phyloP scores from a whole-genome alignment of 2,113 vertebrate genomes.

The Oxyruncus cristatus region DNA sequence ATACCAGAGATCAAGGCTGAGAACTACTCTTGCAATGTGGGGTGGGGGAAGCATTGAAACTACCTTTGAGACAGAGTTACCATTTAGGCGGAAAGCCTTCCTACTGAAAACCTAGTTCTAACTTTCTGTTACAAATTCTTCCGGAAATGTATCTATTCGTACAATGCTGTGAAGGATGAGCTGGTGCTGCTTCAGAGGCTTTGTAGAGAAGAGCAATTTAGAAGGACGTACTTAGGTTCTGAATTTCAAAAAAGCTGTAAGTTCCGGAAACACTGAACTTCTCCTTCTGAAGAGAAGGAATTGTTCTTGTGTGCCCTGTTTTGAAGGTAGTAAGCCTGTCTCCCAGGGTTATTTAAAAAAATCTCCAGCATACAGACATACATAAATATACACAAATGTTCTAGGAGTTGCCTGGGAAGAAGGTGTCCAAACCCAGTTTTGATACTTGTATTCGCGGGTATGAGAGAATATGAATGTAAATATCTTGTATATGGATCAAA shows the following conservation, averaged over 20 bases:
- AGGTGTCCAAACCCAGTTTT: neutral
- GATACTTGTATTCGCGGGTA: neutral
- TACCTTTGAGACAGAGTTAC: too few relatives aligned
- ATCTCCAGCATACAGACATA: neutral
- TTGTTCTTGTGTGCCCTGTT: neutral
- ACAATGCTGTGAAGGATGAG: neutral
- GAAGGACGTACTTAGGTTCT: rapidly evolving
- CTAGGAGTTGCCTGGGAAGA: neutral
- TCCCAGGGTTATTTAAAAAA: neutral
- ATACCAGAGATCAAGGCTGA: too few relatives aligned
- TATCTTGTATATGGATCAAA: neutral
- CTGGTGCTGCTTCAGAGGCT: neutral
- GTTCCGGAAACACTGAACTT: neutral
- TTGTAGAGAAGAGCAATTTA: neutral
- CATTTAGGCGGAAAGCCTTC: too few relatives aligned
- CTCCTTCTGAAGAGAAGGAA: neutral
- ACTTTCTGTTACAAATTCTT: too few relatives aligned
- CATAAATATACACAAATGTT: neutral
- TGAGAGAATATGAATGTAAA: neutral
- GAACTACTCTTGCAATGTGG: too few relatives aligned
- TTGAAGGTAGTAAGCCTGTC: neutral
- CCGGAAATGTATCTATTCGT: too few relatives aligned
- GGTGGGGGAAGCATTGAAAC: too few relatives aligned
- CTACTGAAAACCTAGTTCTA: too few relatives aligned
- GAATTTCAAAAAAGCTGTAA: neutral